phyloP scores from a whole-genome alignment of 2,888 invertebrate genomes.

The Caenorhabditis virilis region DNA sequence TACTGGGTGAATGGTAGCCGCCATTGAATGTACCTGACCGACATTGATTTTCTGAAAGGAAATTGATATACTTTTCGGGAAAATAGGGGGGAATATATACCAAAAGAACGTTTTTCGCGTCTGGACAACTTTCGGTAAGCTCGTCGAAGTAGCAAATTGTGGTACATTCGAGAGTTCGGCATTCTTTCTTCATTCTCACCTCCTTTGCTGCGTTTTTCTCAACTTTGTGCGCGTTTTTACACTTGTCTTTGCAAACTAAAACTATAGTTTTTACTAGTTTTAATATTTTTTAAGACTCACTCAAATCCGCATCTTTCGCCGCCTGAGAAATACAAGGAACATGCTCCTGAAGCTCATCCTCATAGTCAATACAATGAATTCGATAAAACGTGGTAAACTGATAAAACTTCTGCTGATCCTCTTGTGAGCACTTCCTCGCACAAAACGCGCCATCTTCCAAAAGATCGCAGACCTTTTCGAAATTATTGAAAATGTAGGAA shows the following conservation, averaged over 20 bases:
- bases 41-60: constrained; percentile 43
- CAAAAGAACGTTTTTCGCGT: constrained; percentile 53
- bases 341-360: constrained; percentile 50
- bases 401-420: constrained; percentile 49
- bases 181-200: constrained; percentile 39
- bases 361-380: constrained; percentile 52
- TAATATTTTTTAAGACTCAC: constrained; percentile 1
- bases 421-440: constrained; percentile 40
- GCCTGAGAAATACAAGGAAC: constrained; percentile 41
- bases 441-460: constrained; percentile 47
- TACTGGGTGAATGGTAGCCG: constrained; percentile 40
- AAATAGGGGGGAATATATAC: constrained; percentile 18
- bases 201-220: constrained; percentile 41
- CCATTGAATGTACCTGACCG: constrained; percentile 48
- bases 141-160: constrained; percentile 65
- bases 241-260: constrained; percentile 46
- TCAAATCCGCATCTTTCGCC: constrained; percentile 38
- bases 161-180: constrained; percentile 61
- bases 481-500: constrained; percentile 62
- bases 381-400: constrained; percentile 53
- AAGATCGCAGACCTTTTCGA: constrained; percentile 56
- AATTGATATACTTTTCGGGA: not conserved
- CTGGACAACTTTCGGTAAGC: constrained; percentile 57
- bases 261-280: not conserved
- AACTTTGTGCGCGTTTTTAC: constrained; percentile 36